Conservation (phyloP, 2,888 invertebrate species). For the Conistra vaccinii region DNA sequence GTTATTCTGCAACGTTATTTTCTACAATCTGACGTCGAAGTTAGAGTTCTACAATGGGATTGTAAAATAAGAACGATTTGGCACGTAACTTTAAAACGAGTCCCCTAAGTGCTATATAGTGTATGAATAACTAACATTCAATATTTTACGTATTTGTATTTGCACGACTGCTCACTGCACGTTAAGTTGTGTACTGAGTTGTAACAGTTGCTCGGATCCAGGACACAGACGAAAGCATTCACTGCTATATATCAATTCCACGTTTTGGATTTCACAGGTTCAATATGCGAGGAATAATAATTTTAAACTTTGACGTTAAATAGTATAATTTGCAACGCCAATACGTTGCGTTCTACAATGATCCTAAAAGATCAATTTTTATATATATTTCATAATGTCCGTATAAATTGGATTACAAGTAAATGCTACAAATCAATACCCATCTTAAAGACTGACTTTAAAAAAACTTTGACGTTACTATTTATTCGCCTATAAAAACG, state of each 20-base stretch:
- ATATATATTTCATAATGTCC: conserved; percentile 32
- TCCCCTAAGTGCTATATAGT: conserved; percentile 75
- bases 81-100: conserved; percentile 76
- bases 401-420: conserved; percentile 50
- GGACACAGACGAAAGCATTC: conserved; percentile 30
- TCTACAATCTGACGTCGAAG: conserved; percentile 48
- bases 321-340: conserved; percentile 29
- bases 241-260: conserved; percentile 59
- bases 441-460: conserved; percentile 64
- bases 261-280: conserved; percentile 47
- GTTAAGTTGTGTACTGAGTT: conserved; percentile 62
- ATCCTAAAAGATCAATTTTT: conserved; percentile 52
- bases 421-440: conserved; percentile 67
- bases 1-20: conserved; percentile 26
- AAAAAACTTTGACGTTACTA: conserved; percentile 70
- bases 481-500: conserved; percentile 71
- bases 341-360: conserved; percentile 43
- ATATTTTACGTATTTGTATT: conserved; percentile 80
- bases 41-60: conserved; percentile 47
- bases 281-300: conserved; percentile 46
- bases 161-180: conserved; percentile 64
- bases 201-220: conserved; percentile 59
- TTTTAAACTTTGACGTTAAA: conserved; percentile 37
- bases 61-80: conserved; percentile 73
- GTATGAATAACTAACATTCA: conserved; percentile 80